Base-by-base conservation (phyloP, 2,888 invertebrate genomes). In the Drepana falcataria region DNA sequence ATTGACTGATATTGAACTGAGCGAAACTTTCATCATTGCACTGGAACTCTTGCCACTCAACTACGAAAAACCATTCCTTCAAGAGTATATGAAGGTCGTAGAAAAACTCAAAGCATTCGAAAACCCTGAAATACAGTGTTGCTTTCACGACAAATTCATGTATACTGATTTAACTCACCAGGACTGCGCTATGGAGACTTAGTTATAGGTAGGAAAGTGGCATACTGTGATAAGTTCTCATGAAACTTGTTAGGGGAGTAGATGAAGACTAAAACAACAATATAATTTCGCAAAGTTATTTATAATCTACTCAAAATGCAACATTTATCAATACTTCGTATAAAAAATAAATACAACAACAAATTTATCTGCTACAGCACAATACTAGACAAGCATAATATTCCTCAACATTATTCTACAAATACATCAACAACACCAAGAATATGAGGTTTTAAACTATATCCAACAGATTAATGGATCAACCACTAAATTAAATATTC, bases 281-380 rank as follows among this genome's bases (percentile, higher is more conserved):
- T 40, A 54, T 64, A 67, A 71, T 78, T 80, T 81, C 81, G 87
- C 85, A 85, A 87, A 88, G 82, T 84, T 84, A 87, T 85, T 75
- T 85, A 71, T 79, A 79, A 78, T 80, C 84, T 87, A 87, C 84
- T 73, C 75, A 83, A 83, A 85, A 81, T 85, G 87, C 88, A 89
- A 89, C 87, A 76, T 86, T 85, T 73, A 83, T 82, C 81, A 88
- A 87, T 87, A 89, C 77, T 69, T 70, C 75, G 81, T 87, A 87
- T 87, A 87, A 87, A 85, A 85, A 90, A 88, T 88, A 88, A 89
- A 74, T 82, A 82, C 75, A 84, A 87, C 81, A 87, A 86, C 85
- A 77, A 79, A 87, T 79, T 71, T 82, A 79, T 82, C 72, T 77
- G 79, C 82, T 83, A 83, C 73, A 73, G 73, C 76, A 79, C 77